These are phyloP conservation scores for Cactoblastis cactorum DNA, from an alignment of 2,888 invertebrate species.

Conservation along the genomic window DNA sequence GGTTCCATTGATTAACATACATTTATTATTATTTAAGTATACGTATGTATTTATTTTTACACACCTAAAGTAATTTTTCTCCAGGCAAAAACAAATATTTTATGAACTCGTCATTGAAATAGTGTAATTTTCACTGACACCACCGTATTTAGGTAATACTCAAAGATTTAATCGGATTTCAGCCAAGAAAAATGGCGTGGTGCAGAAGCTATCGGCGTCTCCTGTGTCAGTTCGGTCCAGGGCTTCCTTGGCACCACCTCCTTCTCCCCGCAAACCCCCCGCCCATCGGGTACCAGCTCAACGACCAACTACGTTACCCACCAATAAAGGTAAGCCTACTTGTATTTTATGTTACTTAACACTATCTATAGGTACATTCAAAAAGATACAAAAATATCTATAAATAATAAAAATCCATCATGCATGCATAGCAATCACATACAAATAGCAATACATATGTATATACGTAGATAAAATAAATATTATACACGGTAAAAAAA, in stretches of 20 bases:
- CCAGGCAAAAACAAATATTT: too few species aligned
- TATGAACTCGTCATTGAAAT: too few species aligned
- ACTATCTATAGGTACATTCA: background rate
- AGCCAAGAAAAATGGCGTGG: conserved; percentile 75
- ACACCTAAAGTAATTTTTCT: too few species aligned
- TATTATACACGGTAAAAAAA: too few species aligned
- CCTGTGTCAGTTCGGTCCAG: conserved; percentile 67
- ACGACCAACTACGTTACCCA: conserved; percentile 65
- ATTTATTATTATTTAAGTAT: background rate
- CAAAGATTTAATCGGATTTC: too few species aligned
- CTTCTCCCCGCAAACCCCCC: conserved; percentile 65
- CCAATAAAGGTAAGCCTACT: conserved; percentile 58
- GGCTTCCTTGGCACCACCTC: conserved; percentile 58
- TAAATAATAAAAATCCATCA: background rate
- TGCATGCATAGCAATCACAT: background rate
- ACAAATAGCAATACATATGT: too few species aligned
- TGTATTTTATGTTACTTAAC: background rate
- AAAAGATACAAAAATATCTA: background rate
- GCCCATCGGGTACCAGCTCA: conserved; percentile 56
- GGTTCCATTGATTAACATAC: conserved; percentile 34
- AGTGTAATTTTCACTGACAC: too few species aligned
- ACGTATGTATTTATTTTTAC: background rate
- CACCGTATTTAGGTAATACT: too few species aligned
- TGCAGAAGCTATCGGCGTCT: conserved; percentile 66
- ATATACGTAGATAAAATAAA: too few species aligned